Base-by-base conservation (phyloP, 2,888 invertebrate genomes). In the Herminia tarsipennalis region DNA sequence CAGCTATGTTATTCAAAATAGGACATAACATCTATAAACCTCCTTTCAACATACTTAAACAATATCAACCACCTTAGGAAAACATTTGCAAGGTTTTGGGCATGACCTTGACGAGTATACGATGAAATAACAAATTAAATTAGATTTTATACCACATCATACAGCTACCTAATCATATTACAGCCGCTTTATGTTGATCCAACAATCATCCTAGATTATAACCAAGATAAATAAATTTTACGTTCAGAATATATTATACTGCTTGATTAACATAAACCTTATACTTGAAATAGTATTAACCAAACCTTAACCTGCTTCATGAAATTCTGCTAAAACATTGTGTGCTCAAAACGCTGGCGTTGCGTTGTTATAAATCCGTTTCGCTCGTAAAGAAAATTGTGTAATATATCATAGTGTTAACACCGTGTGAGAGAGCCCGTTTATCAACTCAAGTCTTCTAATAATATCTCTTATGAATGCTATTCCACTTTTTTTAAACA, bases 331-430 rank as follows among this genome's bases (percentile, higher is more conserved):
- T 53, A 35, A 51, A 63, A 63, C 56, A 53, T 54, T 73, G 74
- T 77, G 67, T 73, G 73, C 67, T 72, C 70, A 67, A 75, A 77
- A 70, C 64, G 74, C 70, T 72, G 53, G 56, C 61, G 69, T 66
- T 70, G 69, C 77, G 71, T 72, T 78, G 74, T 72, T 74, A 78
- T 81, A 86, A 84, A 87, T 86, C 81, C 83, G 76, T 79, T 83
- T 76, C 66, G 78, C 83, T 78, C 82, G 83, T 81, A 81, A 86
- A 86, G 86, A 87, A 88, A 86, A 88, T 87, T 87, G 86, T 86
- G 79, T 78, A 82, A 82, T 84, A 85, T 83, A 83, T 88, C 87
- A 86, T 74, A 70, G 77, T 71, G 82, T 86, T 86, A 86, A 80
- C 86, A 78, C 78, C 80, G 71, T 66, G 70, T 73, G 73, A 78